Evolutionary conservation across 2,888 invertebrate species (phyloP).

Genomic region (Tetramorium bicarinatum): DNA sequence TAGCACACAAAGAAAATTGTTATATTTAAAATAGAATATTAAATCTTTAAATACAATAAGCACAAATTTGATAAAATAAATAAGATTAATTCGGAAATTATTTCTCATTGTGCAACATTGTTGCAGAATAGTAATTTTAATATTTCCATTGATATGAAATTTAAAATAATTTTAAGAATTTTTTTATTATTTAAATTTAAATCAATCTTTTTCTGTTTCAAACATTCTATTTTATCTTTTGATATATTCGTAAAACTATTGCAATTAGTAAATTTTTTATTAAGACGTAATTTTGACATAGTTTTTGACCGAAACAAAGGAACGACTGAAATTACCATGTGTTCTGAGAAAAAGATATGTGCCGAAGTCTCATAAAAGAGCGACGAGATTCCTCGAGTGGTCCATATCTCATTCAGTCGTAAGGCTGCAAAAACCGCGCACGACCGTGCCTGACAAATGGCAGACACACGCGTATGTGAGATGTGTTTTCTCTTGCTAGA

Average conservation of each 20-base stretch:
- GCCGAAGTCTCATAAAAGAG: conserved; percentile 24
- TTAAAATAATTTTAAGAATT: background rate
- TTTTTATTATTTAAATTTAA: background rate
- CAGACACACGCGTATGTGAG: conserved; percentile 55
- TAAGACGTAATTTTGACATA: no score
- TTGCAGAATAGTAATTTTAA: background rate
- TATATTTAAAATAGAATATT: no score
- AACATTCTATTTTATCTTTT: background rate
- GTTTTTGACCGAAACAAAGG: conserved; percentile 10
- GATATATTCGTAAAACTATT: background rate
- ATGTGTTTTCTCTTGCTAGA: conserved; percentile 49
- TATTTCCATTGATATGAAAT: background rate
- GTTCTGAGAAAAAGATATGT: conserved; percentile 33
- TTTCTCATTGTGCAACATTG: background rate
- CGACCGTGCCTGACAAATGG: conserved; percentile 66
- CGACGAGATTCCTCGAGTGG: conserved; percentile 44
- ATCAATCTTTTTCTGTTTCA: background rate
- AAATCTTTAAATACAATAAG: background rate
- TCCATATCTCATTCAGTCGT: conserved; percentile 41
- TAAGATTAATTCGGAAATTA: background rate
- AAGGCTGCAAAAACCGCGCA: conserved; percentile 49
- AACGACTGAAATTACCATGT: conserved; percentile 4
- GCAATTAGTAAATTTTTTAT: background rate
- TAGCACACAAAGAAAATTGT: background rate
- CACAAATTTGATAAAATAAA: background rate